Evolutionary conservation across 2,888 invertebrate genomes (phyloP), one percentile per base, ranked within the genome.

Genomic region (Bombyx huttoni): DNA sequence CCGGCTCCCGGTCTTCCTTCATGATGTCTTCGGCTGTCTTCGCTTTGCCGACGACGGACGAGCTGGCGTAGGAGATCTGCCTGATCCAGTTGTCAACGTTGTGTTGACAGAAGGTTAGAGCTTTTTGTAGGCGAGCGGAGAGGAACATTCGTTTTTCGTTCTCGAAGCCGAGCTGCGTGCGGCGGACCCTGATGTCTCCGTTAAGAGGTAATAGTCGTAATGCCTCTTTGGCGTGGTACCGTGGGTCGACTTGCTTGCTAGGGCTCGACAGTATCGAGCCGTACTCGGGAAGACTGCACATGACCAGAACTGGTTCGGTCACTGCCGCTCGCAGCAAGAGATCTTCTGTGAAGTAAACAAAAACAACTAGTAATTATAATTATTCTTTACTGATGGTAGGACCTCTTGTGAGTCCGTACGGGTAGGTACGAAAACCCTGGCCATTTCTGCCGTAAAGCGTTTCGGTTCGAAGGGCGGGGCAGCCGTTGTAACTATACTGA

Each of bases 61-160:
- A 78, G 67, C 80, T 82, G 54, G 88, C 88, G 71, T 89, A 89
- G 56, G 89, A 89, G 69, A 91, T 90, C 78, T 91, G 90, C 75
- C 90, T 86, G 77, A 91, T 91, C 91, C 91, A 91, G 78, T 85
- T 89, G 81, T 91, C 91, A 75, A 90, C 90, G 69, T 91, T 90
- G 50, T 89, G 86, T 78, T 91, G 90, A 82, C 92, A 92, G 82
- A 90, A 91, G 62, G 91, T 89, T 68, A 92, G 82, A 64, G 92
- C 91, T 75, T 90, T 90, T 68, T 91, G 91, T 56, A 92, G 89
- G 58, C 91, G 87, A 57, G 91, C 90, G 57, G 91, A 91, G 72
- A 91, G 90, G 73, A 91, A 91, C 74, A 92, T 89, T 54, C 91
- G 78, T 61, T 90, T 90, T 63, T 92, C 92, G 56, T 89, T 90